Percentiles rank a stretch among this genome's conserved stretches.
phyloP scores from a whole-genome alignment of 2,797 vertebrate genomes.

The Babyrousa celebensis region DNA sequence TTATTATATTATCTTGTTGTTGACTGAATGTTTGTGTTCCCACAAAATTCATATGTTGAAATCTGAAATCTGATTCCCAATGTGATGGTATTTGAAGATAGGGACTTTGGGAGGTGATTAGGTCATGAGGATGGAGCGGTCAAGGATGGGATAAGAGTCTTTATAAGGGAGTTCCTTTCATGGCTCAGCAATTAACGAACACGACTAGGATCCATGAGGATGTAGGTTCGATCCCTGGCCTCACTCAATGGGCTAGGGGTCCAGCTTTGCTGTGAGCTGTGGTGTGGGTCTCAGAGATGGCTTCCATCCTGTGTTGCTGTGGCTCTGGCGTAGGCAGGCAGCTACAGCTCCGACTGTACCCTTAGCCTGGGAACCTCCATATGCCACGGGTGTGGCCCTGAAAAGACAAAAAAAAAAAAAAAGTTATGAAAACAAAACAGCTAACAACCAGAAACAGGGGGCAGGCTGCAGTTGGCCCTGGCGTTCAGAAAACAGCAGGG shows the following conservation, averaged over 20 bases:
- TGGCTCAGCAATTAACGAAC: no score
- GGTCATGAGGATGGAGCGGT: neutral
- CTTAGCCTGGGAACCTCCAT: no score
- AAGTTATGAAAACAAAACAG: neutral
- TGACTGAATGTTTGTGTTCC: neutral
- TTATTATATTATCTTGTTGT: neutral
- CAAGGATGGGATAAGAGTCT: neutral
- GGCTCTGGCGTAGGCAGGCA: no score
- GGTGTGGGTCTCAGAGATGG: no score
- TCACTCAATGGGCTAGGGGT: no score
- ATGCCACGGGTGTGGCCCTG: no score
- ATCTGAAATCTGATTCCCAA: neutral
- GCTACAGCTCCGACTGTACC: no score
- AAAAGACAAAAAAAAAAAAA: neutral
- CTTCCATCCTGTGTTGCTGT: no score
- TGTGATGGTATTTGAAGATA: neutral
- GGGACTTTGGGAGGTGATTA: neutral
- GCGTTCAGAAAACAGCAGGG: neutral
- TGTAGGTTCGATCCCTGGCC: no score
- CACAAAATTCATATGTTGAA: neutral
- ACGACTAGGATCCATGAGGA: no score
- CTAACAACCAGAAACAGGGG: neutral
- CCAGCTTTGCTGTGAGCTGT: no score
- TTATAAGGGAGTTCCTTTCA: neutral
- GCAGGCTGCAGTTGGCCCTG: neutral